Conservation (phyloP, 2,888 invertebrate genomes). For the Ectemnius lituratus region DNA sequence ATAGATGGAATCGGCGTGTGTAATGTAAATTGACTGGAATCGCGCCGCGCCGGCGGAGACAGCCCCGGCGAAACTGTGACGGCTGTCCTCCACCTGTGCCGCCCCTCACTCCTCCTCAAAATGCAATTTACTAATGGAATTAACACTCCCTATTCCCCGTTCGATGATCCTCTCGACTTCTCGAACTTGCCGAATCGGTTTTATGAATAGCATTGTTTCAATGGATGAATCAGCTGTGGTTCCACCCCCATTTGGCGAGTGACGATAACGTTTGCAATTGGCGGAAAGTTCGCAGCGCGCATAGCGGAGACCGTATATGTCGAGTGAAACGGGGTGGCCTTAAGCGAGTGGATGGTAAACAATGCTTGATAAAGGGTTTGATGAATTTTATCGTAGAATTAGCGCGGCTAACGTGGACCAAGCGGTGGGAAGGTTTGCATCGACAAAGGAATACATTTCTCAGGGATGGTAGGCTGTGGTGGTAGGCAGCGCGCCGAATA, state of each 20-base stretch:
- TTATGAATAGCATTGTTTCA: too few species aligned
- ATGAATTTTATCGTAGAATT: conserved; percentile 46
- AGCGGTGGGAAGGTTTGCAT: not conserved
- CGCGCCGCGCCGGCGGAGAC: conserved; percentile 31
- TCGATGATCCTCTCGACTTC: too few species aligned
- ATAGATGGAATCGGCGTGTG: conserved; percentile 63
- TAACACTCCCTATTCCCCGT: too few species aligned
- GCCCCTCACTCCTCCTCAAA: not conserved
- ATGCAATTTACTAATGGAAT: not conserved
- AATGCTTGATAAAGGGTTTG: conserved; percentile 40
- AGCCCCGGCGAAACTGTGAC: not conserved
- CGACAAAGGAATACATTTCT: conserved; percentile 44
- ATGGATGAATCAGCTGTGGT: too few species aligned
- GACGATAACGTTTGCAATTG: too few species aligned
- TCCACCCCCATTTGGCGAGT: too few species aligned
- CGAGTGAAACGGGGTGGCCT: too few species aligned
- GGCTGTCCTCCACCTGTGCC: too few species aligned
- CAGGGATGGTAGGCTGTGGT: conserved; percentile 29
- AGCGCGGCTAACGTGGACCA: conserved; percentile 3
- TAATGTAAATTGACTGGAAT: conserved; percentile 61
- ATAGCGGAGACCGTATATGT: too few species aligned
- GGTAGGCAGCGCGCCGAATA: conserved; percentile 49
- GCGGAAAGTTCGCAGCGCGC: too few species aligned
- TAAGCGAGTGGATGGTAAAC: conserved; percentile 8
- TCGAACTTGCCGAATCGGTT: too few species aligned